A percentile compares a stretch with the other conserved stretches of the same genome.
phyloP scores from a whole-genome alignment of 2,888 invertebrate genomes.

The Nudaria mundana region DNA sequence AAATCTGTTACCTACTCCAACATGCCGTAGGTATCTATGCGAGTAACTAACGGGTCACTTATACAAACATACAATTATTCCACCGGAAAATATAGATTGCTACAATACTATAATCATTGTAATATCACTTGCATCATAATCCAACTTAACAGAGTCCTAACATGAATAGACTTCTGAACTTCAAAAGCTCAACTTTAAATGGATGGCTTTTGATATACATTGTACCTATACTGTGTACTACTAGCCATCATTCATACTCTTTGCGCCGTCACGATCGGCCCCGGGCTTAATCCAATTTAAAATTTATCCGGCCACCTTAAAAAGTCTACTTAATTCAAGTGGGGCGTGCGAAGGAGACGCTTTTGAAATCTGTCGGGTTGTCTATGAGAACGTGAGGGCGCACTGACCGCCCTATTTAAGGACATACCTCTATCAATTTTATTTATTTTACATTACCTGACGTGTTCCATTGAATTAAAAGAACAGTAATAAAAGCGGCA shows the following conservation, averaged over 20 bases:
- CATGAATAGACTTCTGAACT: slow-evolving; percentile 24
- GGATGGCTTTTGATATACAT: slow-evolving; percentile 39
- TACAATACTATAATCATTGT: slow-evolving; percentile 70
- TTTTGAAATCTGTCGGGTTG: slow-evolving; percentile 53
- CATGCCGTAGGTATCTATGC: slow-evolving; percentile 54
- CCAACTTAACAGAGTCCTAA: slow-evolving; percentile 27
- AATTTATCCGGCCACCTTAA: slow-evolving; percentile 67
- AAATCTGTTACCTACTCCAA: slow-evolving; percentile 59
- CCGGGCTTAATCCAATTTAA: slow-evolving; percentile 73
- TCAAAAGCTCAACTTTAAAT: slow-evolving; percentile 32
- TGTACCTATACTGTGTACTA: slow-evolving; percentile 31
- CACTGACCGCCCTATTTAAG: slow-evolving; percentile 68
- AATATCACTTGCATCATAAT: slow-evolving; percentile 38
- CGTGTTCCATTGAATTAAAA: slow-evolving; percentile 42
- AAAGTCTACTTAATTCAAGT: slow-evolving; percentile 57
- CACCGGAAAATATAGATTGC: slow-evolving; percentile 69
- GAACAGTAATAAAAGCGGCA: slow-evolving; percentile 20
- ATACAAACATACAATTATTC: slow-evolving; percentile 51
- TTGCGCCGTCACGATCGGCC: slow-evolving; percentile 74
- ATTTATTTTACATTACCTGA: slow-evolving; percentile 37
- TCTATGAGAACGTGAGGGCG: slow-evolving; percentile 66
- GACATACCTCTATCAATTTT: slow-evolving; percentile 52
- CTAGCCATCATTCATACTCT: slow-evolving; percentile 75
- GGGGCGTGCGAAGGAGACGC: slow-evolving; percentile 37
- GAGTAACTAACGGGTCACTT: slow-evolving; percentile 57